Base-by-base conservation (phyloP, 2,888 invertebrate species). In the Ormyrus pomaceus region DNA sequence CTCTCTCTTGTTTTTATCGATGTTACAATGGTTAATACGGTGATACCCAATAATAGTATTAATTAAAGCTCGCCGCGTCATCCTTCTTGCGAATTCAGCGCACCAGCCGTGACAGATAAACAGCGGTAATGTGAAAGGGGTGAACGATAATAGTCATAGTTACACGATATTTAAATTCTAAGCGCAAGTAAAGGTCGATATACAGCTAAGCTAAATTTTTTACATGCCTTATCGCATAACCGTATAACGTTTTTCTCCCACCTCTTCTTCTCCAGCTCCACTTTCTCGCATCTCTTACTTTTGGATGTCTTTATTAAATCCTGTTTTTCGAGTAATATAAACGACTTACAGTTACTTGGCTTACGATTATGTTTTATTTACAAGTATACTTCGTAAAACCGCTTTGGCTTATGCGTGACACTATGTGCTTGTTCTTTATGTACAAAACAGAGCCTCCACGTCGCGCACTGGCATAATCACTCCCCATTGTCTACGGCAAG, bases 121-220 rank as follows among this genome's bases (percentile, higher is more conserved):
- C 80, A 80, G 77, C 65, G 61, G 59, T 78, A 69, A 75, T 76
- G 80, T 80, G 77, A 80, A 80, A 64, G 72, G 75, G 71, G 75
- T 72, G 78, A 78, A 78, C 82, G 78, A 69, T 82, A 80, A 80
- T 82, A 80, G 68, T 82, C 83, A 80, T 84, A 81, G 82, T 83
- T 81, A 83, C 82, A 83, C 72, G 71, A 83, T 83, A 83, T 79
- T 82, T 77, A 59, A 75, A 82, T 78, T 81, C 79, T 84, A 85
- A 86, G 85, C 86, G 83, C 86, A 83, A 84, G 83, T 84, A 84
- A 83, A 84, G 84, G 65, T 77, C 85, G 86, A 87, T 87, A 87
- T 87, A 88, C 87, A 87, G 83, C 85, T 87, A 86, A 84, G 83
- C 84, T 85, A 82, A 81, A 56, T 70, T 83, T 85, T 88, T 86